These are phyloP conservation scores for Amazona finschi DNA, from an alignment of 2,797 vertebrate species.

Conservation along the genomic window DNA sequence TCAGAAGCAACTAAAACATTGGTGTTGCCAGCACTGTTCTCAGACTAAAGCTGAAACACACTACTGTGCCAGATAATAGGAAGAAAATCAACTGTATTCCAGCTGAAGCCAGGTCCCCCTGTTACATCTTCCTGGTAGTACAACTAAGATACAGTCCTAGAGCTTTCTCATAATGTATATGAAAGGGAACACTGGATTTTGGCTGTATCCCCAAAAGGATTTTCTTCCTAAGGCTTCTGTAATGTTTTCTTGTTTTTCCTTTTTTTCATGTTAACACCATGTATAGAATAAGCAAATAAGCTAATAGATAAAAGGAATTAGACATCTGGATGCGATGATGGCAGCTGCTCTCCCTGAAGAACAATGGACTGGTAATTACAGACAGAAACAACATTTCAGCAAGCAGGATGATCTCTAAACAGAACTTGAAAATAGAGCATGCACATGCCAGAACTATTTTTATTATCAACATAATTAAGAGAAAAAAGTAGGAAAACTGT, in stretches of 20 bases:
- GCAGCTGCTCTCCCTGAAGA: conserved; percentile 21
- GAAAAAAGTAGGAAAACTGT: neutral
- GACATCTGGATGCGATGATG: neutral
- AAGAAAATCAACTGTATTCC: neutral
- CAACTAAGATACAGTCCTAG: neutral
- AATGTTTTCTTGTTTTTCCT: neutral
- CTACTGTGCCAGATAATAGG: neutral
- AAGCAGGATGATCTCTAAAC: neutral
- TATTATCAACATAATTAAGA: neutral
- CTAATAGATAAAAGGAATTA: neutral
- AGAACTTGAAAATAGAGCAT: neutral
- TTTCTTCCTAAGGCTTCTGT: neutral
- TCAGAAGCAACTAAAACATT: neutral
- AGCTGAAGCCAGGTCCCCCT: neutral
- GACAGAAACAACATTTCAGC: neutral
- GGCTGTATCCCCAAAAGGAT: neutral
- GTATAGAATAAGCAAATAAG: neutral
- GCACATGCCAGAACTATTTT: neutral
- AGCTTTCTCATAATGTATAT: neutral
- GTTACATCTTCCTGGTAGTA: neutral
- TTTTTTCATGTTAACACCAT: neutral
- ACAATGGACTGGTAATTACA: neutral
- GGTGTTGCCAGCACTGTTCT: neutral
- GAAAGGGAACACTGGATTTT: neutral
- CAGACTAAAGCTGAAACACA: neutral